phyloP scores from a whole-genome alignment of 2,888 invertebrate species.

The Ecliptopera silaceata region DNA sequence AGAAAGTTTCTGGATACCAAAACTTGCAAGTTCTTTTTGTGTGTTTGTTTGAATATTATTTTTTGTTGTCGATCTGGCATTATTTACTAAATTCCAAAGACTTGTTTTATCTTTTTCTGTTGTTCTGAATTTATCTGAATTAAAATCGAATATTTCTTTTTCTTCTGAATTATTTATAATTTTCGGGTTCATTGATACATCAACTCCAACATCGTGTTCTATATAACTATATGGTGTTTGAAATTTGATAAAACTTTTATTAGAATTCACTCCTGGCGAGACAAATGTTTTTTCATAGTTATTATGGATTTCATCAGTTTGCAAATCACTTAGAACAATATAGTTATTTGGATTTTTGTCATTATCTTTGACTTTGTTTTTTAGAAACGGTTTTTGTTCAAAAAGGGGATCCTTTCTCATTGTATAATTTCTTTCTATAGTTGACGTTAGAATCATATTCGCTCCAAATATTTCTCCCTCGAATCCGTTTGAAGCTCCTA shows the following conservation, averaged over 20 bases:
- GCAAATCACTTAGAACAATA: constrained; percentile 59
- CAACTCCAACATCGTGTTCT: constrained; percentile 51
- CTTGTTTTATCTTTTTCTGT: constrained; percentile 41
- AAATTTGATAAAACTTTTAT: constrained; percentile 48
- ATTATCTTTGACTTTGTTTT: constrained; percentile 55
- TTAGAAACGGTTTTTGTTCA: constrained; percentile 55
- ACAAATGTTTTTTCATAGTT: constrained; percentile 48
- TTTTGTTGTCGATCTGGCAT: constrained; percentile 41
- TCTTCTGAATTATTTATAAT: constrained; percentile 36
- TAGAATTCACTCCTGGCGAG: constrained; percentile 34
- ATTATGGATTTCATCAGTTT: constrained; percentile 55
- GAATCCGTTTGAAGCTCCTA: constrained; percentile 84
- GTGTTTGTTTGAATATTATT: constrained; percentile 39
- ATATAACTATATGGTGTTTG: constrained; percentile 49
- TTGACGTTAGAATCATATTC: constrained; percentile 84
- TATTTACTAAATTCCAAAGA: constrained; percentile 55
- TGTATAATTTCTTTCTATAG: constrained; percentile 73
- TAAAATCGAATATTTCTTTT: constrained; percentile 49
- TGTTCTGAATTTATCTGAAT: constrained; percentile 27
- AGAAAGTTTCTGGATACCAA: constrained; percentile 41
- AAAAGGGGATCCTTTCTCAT: constrained; percentile 53
- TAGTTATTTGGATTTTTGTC: constrained; percentile 50
- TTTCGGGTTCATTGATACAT: constrained; percentile 34
- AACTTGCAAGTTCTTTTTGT: constrained; percentile 30
- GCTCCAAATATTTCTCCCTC: constrained; percentile 87